A percentile compares a stretch with the other conserved stretches of the same genome.
phyloP scores from a whole-genome alignment of 2,797 vertebrate genomes.

The Scomberomorus guttatus region DNA sequence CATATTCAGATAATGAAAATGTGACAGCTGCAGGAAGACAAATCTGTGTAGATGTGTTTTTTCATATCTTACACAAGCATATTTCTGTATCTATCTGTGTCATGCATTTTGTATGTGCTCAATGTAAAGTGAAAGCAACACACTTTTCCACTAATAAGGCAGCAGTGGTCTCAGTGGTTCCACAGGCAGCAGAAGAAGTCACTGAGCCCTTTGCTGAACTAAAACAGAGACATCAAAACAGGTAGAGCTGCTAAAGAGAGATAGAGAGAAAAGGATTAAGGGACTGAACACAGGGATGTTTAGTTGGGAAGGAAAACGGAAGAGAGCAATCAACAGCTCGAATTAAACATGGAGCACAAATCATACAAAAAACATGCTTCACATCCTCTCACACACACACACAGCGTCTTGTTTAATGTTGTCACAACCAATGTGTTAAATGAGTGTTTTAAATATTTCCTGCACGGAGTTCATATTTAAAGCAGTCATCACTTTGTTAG shows the following conservation, averaged over 20 bases:
- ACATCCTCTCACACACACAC: neutral
- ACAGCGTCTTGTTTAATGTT: neutral
- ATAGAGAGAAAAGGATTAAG: neutral
- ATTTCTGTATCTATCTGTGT: neutral
- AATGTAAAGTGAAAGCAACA: neutral
- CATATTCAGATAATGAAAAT: neutral
- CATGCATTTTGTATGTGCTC: neutral
- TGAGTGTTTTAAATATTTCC: neutral
- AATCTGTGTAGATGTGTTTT: neutral
- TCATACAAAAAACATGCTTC: neutral
- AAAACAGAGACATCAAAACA: conserved; percentile 42
- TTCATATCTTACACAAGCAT: neutral
- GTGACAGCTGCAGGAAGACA: neutral
- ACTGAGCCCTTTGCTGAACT: conserved; percentile 31
- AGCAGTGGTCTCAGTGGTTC: conserved; percentile 9
- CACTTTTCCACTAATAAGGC: conserved; percentile 2
- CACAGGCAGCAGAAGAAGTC: conserved; percentile 19
- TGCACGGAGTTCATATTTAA: neutral
- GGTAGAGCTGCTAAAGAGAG: conserved; percentile 14
- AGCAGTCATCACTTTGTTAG: neutral
- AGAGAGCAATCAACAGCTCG: neutral
- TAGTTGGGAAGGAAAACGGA: conserved; percentile 6
- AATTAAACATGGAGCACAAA: conserved; percentile 3
- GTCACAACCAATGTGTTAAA: conserved; percentile 1
- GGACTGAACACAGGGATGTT: neutral